phyloP scores from a whole-genome alignment of 1,140 invertebrate genomes.

The Leptopilina boulardi region DNA sequence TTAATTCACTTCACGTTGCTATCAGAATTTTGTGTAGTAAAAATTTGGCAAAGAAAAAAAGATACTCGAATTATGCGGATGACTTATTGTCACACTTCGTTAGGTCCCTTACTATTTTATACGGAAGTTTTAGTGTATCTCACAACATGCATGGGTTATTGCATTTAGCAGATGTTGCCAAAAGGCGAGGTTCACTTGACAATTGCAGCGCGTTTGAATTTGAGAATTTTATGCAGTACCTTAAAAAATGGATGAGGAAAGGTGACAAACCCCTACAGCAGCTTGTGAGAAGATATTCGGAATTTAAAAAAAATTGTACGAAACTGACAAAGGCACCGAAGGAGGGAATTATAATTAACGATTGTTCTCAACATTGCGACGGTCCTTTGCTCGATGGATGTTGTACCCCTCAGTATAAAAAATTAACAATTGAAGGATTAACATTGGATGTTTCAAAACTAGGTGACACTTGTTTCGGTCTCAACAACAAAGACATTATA shows the following conservation, averaged over 20 bases:
- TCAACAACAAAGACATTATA: background rate
- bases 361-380: background rate
- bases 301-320: background rate
- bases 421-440: background rate
- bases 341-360: background rate
- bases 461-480: background rate
- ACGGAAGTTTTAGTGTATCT: constrained; percentile 55
- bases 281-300: constrained; percentile 40
- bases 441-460: background rate
- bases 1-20: constrained; percentile 62
- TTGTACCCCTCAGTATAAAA: background rate
- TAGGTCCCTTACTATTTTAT: constrained; percentile 47
- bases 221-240: constrained; percentile 70
- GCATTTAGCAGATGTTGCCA: constrained; percentile 71
- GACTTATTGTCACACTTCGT: constrained; percentile 44
- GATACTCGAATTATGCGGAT: constrained; percentile 34
- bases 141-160: constrained; percentile 62
- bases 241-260: constrained; percentile 65
- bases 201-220: constrained; percentile 66
- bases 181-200: constrained; percentile 60
- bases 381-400: background rate
- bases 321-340: background rate
- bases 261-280: constrained; percentile 58
- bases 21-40: constrained; percentile 54
- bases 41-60: background rate